A percentile compares a stretch with the other conserved stretches of the same genome.
These are phyloP conservation scores for Drosophila lacertosa DNA, from an alignment of 1,140 invertebrate genomes.

Conservation along the genomic window DNA sequence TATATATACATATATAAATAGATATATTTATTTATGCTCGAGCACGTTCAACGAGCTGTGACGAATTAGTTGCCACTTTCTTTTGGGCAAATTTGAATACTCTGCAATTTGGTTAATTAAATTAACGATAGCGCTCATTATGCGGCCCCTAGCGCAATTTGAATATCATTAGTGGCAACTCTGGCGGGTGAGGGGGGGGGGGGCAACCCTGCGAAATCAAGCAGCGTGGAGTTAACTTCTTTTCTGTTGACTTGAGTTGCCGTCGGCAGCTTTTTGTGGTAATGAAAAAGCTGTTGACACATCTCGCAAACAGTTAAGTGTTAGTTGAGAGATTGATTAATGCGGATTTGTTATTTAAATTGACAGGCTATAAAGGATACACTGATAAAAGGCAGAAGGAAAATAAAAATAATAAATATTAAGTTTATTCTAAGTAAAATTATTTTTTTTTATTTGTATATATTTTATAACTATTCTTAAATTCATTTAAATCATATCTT, in stretches of 20 bases:
- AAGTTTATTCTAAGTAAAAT: no score
- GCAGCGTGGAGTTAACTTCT: conserved; percentile 7
- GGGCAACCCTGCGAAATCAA: background rate
- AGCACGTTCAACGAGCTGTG: conserved; percentile 9
- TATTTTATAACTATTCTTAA: no score
- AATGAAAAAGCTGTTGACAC: background rate
- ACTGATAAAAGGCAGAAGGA: no score
- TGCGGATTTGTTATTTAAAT: no score
- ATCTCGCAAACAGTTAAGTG: background rate
- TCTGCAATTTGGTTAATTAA: conserved; percentile 38
- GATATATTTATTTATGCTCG: background rate
- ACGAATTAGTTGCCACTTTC: conserved; percentile 13
- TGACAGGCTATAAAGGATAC: no score
- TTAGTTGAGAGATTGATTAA: background rate
- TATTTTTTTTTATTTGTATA: no score
- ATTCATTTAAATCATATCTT: no score
- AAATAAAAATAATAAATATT: no score
- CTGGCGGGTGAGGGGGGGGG: background rate
- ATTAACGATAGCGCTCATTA: conserved; percentile 31
- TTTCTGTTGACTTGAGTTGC: background rate
- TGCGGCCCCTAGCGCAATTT: conserved; percentile 24
- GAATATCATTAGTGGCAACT: conserved; percentile 29
- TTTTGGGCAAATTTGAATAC: conserved; percentile 41
- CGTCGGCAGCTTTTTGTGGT: conserved; percentile 11
- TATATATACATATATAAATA: no score